Evolutionary conservation across 30 jellyfish, hydroid and myxozoan genomes (phyloP).

Genomic region (Chrysaora quinquecirrha): DNA sequence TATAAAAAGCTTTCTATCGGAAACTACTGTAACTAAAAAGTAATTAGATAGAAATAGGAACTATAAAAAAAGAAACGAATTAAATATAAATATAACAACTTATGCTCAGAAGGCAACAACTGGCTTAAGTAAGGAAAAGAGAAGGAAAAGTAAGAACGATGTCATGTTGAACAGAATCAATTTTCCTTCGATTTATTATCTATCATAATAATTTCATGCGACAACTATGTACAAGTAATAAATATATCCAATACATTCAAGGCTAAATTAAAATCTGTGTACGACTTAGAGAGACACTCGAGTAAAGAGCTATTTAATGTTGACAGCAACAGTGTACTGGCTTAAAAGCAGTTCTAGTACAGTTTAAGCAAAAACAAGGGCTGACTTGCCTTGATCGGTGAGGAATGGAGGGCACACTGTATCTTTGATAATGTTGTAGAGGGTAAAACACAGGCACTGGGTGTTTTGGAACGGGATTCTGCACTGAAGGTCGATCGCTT

Average conservation of each 20-base stretch:
- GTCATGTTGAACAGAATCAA: no score
- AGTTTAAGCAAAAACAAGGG: slow-evolving; percentile 27
- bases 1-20: no score
- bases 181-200: no score
- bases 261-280: neutral
- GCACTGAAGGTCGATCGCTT: no score
- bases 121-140: no score
- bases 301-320: neutral
- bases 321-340: slow-evolving; percentile 66
- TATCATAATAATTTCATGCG: no score
- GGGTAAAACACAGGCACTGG: slow-evolving; percentile 48
- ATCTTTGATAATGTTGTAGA: slow-evolving; percentile 41
- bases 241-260: neutral
- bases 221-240: neutral
- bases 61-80: no score
- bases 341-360: slow-evolving; percentile 57
- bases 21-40: no score
- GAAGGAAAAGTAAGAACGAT: no score
- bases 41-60: no score
- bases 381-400: slow-evolving; percentile 24
- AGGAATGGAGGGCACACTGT: slow-evolving; percentile 37
- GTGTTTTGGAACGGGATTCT: slow-evolving; percentile 35
- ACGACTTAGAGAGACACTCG: neutral
- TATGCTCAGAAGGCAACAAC: no score
- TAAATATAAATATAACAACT: no score